Evolutionary conservation across 2,797 vertebrate species (phyloP).

Genomic region (Merluccius polli): DNA sequence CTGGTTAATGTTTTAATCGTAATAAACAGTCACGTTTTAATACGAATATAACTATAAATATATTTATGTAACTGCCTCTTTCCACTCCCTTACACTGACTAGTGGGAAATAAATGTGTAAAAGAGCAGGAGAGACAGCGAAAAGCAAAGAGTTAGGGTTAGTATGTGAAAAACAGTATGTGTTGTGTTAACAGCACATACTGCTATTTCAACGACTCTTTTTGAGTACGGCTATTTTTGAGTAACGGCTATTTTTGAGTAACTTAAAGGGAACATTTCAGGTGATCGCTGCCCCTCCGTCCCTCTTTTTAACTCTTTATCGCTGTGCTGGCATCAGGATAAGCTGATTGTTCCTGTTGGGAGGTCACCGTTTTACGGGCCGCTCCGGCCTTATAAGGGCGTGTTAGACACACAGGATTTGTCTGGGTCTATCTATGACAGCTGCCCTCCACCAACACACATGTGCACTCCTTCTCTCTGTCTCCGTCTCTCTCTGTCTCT

Average conservation of each 20-base stretch:
- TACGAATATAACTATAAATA: no score
- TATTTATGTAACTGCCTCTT: not conserved
- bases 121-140: conserved; percentile 9
- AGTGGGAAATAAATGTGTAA: not conserved
- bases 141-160: conserved; percentile 9
- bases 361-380: conserved; percentile 53
- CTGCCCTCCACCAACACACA: conserved; percentile 41
- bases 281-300: conserved; percentile 44
- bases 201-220: no score
- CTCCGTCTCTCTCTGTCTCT: no score
- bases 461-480: not conserved
- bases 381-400: conserved; percentile 70
- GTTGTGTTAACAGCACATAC: no score
- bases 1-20: no score
- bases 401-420: conserved; percentile 53
- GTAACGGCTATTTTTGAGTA: no score
- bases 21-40: no score
- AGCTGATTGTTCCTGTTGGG: conserved; percentile 51
- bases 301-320: conserved; percentile 42
- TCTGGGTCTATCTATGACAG: conserved; percentile 61
- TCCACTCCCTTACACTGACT: not conserved
- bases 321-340: conserved; percentile 44
- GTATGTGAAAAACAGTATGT: conserved; percentile 11
- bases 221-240: no score
- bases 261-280: conserved; percentile 12